These are phyloP conservation scores for Myxocyprinus asiaticus DNA, from an alignment of 2,113 vertebrate species.

Conservation along the genomic window DNA sequence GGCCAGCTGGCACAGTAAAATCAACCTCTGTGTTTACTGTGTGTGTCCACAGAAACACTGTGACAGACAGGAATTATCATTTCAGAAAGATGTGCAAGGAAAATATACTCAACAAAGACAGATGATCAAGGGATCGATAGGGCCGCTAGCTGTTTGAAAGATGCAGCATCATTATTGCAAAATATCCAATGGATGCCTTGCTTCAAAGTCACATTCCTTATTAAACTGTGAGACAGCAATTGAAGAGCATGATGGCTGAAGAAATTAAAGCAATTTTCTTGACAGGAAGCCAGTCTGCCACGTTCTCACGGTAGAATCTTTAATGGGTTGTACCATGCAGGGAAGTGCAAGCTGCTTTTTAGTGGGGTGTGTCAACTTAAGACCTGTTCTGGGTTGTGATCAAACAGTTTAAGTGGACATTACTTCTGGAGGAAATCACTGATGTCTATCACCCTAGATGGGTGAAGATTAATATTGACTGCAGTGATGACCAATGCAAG, in stretches of 20 bases:
- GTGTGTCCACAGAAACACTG: constrained; percentile 2
- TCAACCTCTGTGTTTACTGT: neutral
- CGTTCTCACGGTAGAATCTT: constrained; percentile 52
- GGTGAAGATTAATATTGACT: constrained; percentile 70
- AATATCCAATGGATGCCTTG: constrained; percentile 21
- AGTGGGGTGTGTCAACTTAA: constrained; percentile 66
- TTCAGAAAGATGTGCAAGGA: neutral
- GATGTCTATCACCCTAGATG: constrained; percentile 48
- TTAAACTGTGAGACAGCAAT: constrained; percentile 29
- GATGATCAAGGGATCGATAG: constrained; percentile 7
- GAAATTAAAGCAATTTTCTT: constrained; percentile 60
- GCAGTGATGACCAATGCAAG: constrained; percentile 65
- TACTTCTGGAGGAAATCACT: constrained; percentile 70
- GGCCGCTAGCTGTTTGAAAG: constrained; percentile 9
- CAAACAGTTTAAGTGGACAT: constrained; percentile 68
- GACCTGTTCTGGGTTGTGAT: constrained; percentile 60
- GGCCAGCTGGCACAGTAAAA: constrained; percentile 24
- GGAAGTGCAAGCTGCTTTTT: constrained; percentile 61
- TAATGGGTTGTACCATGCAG: constrained; percentile 68
- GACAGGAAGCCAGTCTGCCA: constrained; percentile 49
- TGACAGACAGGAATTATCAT: constrained; percentile 24
- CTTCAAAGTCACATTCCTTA: constrained; percentile 42
- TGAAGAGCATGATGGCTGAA: constrained; percentile 53
- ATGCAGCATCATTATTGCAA: constrained; percentile 25
- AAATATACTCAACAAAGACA: constrained; percentile 19